Base-by-base conservation (phyloP, 2,113 vertebrate species). In the Indicator maculatus region DNA sequence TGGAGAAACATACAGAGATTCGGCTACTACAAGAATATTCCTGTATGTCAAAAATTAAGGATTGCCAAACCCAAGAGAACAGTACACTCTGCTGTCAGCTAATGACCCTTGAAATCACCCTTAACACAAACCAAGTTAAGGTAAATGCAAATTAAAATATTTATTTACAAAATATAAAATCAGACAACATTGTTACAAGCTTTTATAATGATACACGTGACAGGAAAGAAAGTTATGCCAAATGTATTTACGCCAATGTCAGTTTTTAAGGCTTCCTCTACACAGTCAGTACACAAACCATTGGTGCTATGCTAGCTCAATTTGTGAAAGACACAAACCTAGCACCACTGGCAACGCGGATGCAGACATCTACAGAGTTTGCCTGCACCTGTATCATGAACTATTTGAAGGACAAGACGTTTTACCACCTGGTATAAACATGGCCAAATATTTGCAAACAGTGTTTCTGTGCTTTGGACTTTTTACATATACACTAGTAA, bases 111-210 rank as follows among this genome's bases (percentile, higher is more conserved):
- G 93, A 96, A 96, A 96, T 96, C 96, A 96, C 64, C 96, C 96
- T 96, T 94, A 95, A 96, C 93, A 96, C 83, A 96, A 96, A 90
- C 86, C 92, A 96, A 91, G 86, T 96, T 96, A 96, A 96, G 93
- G 90, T 96, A 64, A 96, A 88, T 28, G 90, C 95, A 95, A 96
- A 94, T 88, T 74, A 91, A 94, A 95, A n/a, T 64, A 96, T 96
- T 96, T 96, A 96, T 96, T 96, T 95, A 94, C 95, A 96, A 81
- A 83, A 92, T 90, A 71, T 83, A 96, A 93, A 93, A 96, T 61
- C 96, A 96, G 76, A 91, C 90, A 96, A 88, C 66, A 91, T 45
- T 17, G 79, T 96, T 96, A 96, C 96, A 96, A 90, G 88, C 95
- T 93, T 93, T 95, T 90, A 75, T 60, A 77, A 96, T 63, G 30